Evolutionary conservation across 2,797 vertebrate genomes (phyloP).

Genomic region (Epinephelus coioides): DNA sequence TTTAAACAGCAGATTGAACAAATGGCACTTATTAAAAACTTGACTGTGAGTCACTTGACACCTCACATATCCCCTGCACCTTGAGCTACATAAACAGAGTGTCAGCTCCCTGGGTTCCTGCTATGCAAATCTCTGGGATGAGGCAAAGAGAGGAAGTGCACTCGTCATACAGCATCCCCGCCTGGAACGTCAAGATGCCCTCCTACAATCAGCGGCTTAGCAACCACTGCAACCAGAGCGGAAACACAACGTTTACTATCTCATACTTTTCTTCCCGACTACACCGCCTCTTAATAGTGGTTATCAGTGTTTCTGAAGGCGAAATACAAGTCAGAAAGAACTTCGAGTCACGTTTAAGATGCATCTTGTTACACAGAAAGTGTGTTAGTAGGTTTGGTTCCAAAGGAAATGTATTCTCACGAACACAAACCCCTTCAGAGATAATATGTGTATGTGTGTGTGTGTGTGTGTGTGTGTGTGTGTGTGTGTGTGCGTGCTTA

Average conservation of each 20-base stretch:
- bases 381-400: constrained; percentile 48
- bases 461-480: constrained; percentile 34
- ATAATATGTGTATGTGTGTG: constrained; percentile 38
- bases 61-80: constrained; percentile 83
- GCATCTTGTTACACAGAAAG: constrained; percentile 35
- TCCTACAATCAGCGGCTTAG: constrained; percentile 74
- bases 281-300: constrained; percentile 30
- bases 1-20: constrained; percentile 90
- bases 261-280: constrained; percentile 25
- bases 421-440: constrained; percentile 52
- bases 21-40: constrained; percentile 90
- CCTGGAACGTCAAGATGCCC: constrained; percentile 75
- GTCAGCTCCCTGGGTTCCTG: constrained; percentile 82
- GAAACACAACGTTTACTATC: constrained; percentile 46
- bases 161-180: constrained; percentile 69
- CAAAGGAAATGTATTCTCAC: constrained; percentile 34
- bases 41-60: constrained; percentile 88
- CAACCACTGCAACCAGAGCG: constrained; percentile 49
- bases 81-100: constrained; percentile 88
- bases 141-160: constrained; percentile 66
- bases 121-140: constrained; percentile 83
- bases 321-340: constrained; percentile 24
- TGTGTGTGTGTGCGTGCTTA: constrained; percentile 27
- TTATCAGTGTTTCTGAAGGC: constrained; percentile 55
- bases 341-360: not conserved